Base-by-base conservation (phyloP, 1,140 invertebrate species). In the Drosophila obscura region DNA sequence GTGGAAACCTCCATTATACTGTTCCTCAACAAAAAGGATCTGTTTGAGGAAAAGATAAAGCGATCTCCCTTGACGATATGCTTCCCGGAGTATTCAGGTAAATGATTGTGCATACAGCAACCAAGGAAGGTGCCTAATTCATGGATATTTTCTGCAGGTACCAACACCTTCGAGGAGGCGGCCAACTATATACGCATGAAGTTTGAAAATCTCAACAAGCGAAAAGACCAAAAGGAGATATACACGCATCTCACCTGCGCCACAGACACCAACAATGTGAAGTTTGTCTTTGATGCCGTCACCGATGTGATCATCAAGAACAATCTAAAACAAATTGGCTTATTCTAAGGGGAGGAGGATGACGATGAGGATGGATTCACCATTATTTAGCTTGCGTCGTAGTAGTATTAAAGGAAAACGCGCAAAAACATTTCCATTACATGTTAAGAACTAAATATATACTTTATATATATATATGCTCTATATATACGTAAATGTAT, bases 1-100 rank as follows among this genome's bases (percentile, higher is more conserved):
- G 96, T 97, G 55, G 97, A 99, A 82, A 99, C 98, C 13, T 98
- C 97, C n/a, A 99, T 99, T 72, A 99, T 99, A 90, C 93, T 99
- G 50, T 99, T 99, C 92, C 93, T 99, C 24, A 99, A 99, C 93
- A 99, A 99, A 90, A 98, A 98, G 92, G 98, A 99, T 94, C 93
- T 99, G 56, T 99, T 99, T 92, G 97, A 98, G 90, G 97, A 98
- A 77, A 98, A 98, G 93, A 98, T 98, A 77, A 94, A 93, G 60
- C 96, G 96, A 92, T 98, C 96, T 80, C 96, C 97, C n/a, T 92
- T 99, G 41, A 98, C 96, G 63, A 97, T 98, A 92, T 98, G 97
- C 93, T 99, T 99, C 92, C 96, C 96, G 11, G 98, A 99, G 93
- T 99, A 98, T 92, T 94, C 95, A 91, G 96, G 96, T 97, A 93